These are phyloP conservation scores for Stigmatopora argus DNA, from an alignment of 2,113 vertebrate species.

Conservation along the genomic window DNA sequence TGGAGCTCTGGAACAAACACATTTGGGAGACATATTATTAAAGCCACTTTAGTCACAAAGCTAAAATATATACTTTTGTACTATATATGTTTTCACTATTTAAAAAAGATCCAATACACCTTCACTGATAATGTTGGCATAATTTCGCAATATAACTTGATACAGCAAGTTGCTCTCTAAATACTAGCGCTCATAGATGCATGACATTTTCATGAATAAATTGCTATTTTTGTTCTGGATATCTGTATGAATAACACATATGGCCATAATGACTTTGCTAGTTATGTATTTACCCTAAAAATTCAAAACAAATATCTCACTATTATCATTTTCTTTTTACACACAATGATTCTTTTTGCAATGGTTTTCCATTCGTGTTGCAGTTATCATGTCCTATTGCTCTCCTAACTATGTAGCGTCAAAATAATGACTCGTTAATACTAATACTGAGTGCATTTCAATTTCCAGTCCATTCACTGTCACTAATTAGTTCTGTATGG, in stretches of 20 bases:
- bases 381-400: constrained; percentile 27
- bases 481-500: neutral
- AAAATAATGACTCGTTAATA: constrained; percentile 13
- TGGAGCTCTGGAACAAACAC: too few relatives aligned
- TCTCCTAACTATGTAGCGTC: constrained; percentile 31
- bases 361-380: constrained; percentile 23
- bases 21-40: too few relatives aligned
- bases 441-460: constrained; percentile 16
- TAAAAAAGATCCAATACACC: too few relatives aligned
- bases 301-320: neutral
- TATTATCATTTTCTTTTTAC: neutral
- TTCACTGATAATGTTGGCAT: too few relatives aligned
- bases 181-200: too few relatives aligned
- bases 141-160: too few relatives aligned
- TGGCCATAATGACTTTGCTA: neutral
- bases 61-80: too few relatives aligned
- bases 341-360: constrained; percentile 22
- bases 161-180: too few relatives aligned
- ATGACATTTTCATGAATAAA: too few relatives aligned
- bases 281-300: neutral
- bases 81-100: too few relatives aligned
- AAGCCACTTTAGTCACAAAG: too few relatives aligned
- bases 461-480: constrained; percentile 1
- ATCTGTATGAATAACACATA: neutral
- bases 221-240: neutral